Evolutionary conservation across 2,797 vertebrate genomes (phyloP).

Genomic region (Rhinoraja longicauda): DNA sequence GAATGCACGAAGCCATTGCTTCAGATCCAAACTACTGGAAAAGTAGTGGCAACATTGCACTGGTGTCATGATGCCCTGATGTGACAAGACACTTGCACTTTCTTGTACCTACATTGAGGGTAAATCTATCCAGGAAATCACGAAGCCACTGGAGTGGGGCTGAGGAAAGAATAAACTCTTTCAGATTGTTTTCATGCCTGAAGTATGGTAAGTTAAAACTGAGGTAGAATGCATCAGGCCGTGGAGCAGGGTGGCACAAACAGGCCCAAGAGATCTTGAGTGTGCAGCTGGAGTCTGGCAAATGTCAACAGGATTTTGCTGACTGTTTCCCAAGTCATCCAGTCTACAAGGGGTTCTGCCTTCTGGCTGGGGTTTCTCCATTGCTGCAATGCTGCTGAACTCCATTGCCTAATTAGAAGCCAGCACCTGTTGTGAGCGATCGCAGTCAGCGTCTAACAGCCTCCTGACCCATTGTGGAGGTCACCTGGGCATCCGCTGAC

Average conservation of each 20-base stretch:
- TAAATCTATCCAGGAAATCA: background rate
- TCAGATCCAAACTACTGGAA: background rate
- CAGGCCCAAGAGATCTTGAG: background rate
- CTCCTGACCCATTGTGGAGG: background rate
- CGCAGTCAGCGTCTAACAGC: constrained; percentile 3
- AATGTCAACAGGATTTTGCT: background rate
- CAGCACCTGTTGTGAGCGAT: background rate
- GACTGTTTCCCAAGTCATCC: background rate
- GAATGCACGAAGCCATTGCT: too few species aligned
- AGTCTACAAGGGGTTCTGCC: background rate
- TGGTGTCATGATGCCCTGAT: too few species aligned
- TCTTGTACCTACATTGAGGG: background rate
- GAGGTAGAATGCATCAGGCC: too few species aligned
- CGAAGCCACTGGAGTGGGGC: background rate
- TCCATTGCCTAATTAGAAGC: background rate
- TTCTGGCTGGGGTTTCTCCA: background rate
- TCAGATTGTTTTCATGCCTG: background rate
- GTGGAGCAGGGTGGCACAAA: background rate
- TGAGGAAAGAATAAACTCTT: background rate
- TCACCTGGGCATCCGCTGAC: constrained; percentile 22
- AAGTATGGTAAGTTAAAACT: too few species aligned
- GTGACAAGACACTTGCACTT: too few species aligned
- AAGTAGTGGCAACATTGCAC: too few species aligned
- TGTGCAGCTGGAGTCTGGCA: background rate
- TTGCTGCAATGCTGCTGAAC: background rate